Evolutionary conservation across 2,888 invertebrate species (phyloP).

Genomic region (Gymnocheta viridis): DNA sequence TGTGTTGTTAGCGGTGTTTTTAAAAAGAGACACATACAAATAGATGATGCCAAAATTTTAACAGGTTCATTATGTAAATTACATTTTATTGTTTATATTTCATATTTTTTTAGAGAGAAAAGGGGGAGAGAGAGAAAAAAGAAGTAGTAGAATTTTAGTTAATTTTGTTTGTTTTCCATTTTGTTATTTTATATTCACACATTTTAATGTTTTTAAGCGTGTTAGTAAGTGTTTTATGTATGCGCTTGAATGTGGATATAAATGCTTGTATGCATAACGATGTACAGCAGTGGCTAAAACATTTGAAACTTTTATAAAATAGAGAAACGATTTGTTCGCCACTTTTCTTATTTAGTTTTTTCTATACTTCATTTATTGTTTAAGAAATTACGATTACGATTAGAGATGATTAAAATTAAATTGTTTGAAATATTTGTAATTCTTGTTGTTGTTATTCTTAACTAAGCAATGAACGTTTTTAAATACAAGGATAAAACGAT

Average conservation of each 20-base stretch:
- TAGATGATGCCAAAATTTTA: constrained; percentile 53
- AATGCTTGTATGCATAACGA: not conserved
- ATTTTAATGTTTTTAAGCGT: constrained; percentile 58
- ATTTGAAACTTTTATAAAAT: not conserved
- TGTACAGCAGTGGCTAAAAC: constrained; percentile 25
- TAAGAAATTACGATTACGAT: too few relatives aligned
- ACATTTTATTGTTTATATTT: constrained; percentile 51
- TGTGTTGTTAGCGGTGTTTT: constrained; percentile 47
- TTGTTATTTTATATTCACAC: constrained; percentile 47
- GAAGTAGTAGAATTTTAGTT: constrained; percentile 55
- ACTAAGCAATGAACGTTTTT: too few relatives aligned
- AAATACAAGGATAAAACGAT: too few relatives aligned
- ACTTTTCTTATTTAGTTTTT: not conserved
- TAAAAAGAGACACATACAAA: constrained; percentile 54
- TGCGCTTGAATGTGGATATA: constrained; percentile 32
- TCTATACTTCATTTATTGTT: not conserved
- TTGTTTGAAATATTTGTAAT: too few relatives aligned
- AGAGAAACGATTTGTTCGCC: too few relatives aligned
- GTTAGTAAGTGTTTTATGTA: constrained; percentile 36
- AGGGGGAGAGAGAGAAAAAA: constrained; percentile 42
- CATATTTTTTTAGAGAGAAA: constrained; percentile 28
- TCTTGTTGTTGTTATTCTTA: too few relatives aligned
- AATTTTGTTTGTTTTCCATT: constrained; percentile 59
- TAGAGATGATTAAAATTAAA: too few relatives aligned
- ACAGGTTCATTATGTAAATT: constrained; percentile 62